Conservation (phyloP, 2,888 invertebrate species). For the Lithodes maja region DNA sequence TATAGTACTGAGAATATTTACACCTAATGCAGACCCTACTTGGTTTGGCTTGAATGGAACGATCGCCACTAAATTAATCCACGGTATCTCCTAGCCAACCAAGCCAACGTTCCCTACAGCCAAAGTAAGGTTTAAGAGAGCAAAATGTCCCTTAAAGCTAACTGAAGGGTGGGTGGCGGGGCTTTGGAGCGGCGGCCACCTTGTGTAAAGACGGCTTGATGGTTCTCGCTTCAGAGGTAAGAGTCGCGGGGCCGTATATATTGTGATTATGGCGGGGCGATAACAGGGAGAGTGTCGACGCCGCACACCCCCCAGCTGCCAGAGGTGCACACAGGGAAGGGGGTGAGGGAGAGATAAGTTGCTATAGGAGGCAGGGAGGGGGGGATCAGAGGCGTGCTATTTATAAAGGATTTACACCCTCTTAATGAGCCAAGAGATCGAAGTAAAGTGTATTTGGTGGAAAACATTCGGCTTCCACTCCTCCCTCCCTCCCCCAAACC, state of each 20-base stretch:
- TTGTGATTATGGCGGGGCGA: conserved; percentile 35
- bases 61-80: no score
- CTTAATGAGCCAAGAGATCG: conserved; percentile 59
- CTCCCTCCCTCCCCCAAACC: conserved; percentile 1
- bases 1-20: no score
- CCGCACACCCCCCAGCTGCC: not conserved
- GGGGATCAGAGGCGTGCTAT: conserved; percentile 55
- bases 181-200: not conserved
- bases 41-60: no score
- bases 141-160: not conserved
- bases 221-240: conserved; percentile 42
- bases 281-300: conserved; percentile 26
- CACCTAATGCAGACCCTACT: no score
- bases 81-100: no score
- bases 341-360: conserved; percentile 32
- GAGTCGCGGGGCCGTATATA: conserved; percentile 36
- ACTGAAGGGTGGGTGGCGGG: not conserved
- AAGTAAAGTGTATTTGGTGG: conserved; percentile 56
- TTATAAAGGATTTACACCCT: conserved; percentile 59
- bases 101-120: no score
- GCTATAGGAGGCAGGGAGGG: conserved; percentile 24
- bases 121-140: not conserved
- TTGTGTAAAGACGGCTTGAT: conserved; percentile 38
- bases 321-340: not conserved
- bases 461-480: conserved; percentile 35